Percentiles rank a stretch among this genome's conserved stretches.
phyloP scores from a whole-genome alignment of 1,140 invertebrate species.

The Microplitis mediator region DNA sequence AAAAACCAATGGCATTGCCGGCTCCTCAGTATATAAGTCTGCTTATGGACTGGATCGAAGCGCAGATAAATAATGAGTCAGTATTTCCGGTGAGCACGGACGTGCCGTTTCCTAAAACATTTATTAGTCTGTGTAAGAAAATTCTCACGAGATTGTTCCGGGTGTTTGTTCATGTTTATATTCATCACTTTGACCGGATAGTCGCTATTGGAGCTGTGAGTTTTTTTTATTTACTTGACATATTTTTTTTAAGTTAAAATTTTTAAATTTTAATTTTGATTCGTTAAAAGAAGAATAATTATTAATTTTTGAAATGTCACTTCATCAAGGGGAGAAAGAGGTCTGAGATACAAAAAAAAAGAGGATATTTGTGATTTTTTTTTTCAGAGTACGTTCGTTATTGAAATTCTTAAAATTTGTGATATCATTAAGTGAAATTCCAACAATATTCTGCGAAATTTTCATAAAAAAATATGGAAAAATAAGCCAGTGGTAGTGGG shows the following conservation, averaged over 20 bases:
- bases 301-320: too few species aligned
- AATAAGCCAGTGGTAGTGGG: too few species aligned
- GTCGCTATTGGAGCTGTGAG: constrained; percentile 87
- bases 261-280: too few species aligned
- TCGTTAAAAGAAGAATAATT: too few species aligned
- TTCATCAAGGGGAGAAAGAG: too few species aligned
- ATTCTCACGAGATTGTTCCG: constrained; percentile 90
- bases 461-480: too few species aligned
- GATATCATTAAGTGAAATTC: too few species aligned
- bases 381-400: too few species aligned
- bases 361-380: too few species aligned
- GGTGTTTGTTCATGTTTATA: constrained; percentile 97
- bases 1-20: constrained; percentile 86
- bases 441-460: too few species aligned
- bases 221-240: constrained; percentile 31
- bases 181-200: constrained; percentile 93
- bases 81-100: constrained; percentile 85
- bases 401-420: too few species aligned
- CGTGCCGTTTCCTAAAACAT: constrained; percentile 89
- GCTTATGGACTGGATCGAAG: constrained; percentile 94
- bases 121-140: constrained; percentile 80
- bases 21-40: constrained; percentile 87
- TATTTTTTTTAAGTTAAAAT: constrained; percentile 8
- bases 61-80: constrained; percentile 90
- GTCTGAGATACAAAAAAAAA: too few species aligned